Evolutionary conservation across 2,113 vertebrate species (phyloP), one percentile per base, ranked within the genome.

Genomic region (Sprattus sprattus): DNA sequence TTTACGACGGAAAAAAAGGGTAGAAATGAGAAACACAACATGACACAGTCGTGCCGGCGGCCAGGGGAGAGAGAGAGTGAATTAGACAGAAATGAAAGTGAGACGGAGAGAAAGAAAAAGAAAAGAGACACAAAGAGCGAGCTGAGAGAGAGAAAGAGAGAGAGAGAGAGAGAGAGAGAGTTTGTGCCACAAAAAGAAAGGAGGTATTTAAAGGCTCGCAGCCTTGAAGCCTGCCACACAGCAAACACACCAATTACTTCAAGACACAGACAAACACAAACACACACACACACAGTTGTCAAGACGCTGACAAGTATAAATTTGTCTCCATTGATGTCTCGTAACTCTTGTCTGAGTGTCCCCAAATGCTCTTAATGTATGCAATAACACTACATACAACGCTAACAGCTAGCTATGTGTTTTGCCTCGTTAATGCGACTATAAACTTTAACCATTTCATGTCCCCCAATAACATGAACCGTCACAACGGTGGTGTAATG

Each of bases 1-100:
- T 93, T 93, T 93, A 94, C 92, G 92, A 91, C 89, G 90, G 93
- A 94, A 94, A 93, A 64, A 71, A 89, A 92, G 90, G 83, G 87
- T 4, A 39, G 71, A 16, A 13, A 78, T 28, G 13, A 78, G 28
- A 87, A 87, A 85, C 86, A 91, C 82, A 88, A 84, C 89, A 86
- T 86, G 86, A 91, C 89, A 91, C 67, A 45, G 86, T 84, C 81
- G 44, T n/a, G 83, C 75, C 82, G 87, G 85, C 82, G 85, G 88
- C 88, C 81, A 83, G 89, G 83, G 46, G 45, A 82, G 81, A 88
- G 81, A 88, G 84, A 45, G 81, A 87, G 60, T 84, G 87, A n/a
- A 78, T 75, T 83, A 87, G 16, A 39, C 20, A 13, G 15, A 83
- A 83, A 45, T 25, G 39, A 44, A 44, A 20, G 52, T 83, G 52